phyloP scores from a whole-genome alignment of 2,888 invertebrate species.

The Cistogaster globosa region DNA sequence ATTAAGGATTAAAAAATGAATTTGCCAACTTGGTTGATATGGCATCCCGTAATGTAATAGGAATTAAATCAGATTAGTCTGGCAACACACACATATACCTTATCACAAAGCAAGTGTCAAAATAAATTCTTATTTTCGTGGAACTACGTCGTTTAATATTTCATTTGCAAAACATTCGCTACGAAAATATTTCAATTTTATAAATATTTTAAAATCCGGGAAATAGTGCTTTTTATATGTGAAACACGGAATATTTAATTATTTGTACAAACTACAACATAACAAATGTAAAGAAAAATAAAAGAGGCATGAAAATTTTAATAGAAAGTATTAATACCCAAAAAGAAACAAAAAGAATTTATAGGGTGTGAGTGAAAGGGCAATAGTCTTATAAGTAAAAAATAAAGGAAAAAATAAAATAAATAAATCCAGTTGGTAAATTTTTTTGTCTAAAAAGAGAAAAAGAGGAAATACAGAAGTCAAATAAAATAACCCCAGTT shows the following conservation, averaged over 20 bases:
- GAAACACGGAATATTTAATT: neutral
- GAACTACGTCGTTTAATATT: constrained; percentile 65
- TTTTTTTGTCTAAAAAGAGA: constrained; percentile 22
- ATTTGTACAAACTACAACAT: neutral
- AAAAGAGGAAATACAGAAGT: constrained; percentile 25
- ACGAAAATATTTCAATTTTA: constrained; percentile 44
- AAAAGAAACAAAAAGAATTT: neutral
- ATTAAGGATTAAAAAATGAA: too few relatives aligned
- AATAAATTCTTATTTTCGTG: constrained; percentile 46
- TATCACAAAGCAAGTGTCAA: constrained; percentile 62
- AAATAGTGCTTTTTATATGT: neutral
- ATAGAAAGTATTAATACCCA: neutral
- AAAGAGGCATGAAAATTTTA: constrained; percentile 1
- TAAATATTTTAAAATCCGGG: neutral
- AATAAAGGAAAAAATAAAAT: constrained; percentile 14
- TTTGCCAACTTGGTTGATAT: neutral
- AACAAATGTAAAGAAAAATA: neutral
- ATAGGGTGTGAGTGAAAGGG: constrained; percentile 8
- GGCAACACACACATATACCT: neutral
- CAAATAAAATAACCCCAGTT: constrained; percentile 1
- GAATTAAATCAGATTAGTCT: neutral
- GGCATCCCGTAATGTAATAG: neutral
- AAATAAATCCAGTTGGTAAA: constrained; percentile 42
- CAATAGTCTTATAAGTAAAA: neutral
- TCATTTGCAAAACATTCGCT: constrained; percentile 47